Evolutionary conservation across 2,888 invertebrate species (phyloP).

Genomic region (Diploptera punctata): DNA sequence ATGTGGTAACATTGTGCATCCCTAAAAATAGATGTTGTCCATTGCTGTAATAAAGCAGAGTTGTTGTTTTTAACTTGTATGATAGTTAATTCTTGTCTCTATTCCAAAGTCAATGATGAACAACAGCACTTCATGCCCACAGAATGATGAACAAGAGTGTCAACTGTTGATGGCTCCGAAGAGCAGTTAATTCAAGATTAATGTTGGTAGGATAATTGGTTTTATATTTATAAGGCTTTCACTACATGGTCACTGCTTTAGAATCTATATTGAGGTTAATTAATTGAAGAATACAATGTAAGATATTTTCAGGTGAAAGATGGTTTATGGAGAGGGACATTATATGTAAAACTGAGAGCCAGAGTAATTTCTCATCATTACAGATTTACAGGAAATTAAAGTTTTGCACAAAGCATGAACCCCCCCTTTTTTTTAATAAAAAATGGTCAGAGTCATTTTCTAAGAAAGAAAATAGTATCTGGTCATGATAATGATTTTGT

Average conservation of each 20-base stretch:
- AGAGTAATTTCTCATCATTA: too few species aligned
- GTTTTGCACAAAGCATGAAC: too few species aligned
- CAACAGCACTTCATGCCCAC: conserved; percentile 4
- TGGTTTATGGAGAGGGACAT: too few species aligned
- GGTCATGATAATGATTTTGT: too few species aligned
- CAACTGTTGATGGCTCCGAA: background rate
- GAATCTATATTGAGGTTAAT: too few species aligned
- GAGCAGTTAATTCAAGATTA: background rate
- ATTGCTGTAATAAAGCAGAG: background rate
- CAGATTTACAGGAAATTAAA: too few species aligned
- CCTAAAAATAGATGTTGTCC: conserved; percentile 19
- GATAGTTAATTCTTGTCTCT: background rate
- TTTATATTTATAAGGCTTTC: conserved; percentile 40
- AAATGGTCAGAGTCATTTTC: too few species aligned
- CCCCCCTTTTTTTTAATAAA: too few species aligned
- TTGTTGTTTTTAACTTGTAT: background rate
- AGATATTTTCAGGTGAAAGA: too few species aligned
- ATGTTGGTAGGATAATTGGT: background rate
- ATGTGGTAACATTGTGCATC: conserved; percentile 43
- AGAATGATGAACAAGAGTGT: background rate
- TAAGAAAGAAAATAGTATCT: too few species aligned
- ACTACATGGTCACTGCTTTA: conserved; percentile 41
- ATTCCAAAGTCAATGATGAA: background rate
- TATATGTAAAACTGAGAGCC: too few species aligned
- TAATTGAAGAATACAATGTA: too few species aligned